Evolutionary conservation across 2,888 invertebrate species (phyloP).

Genomic region (Drepanosiphum platanoidis): DNA sequence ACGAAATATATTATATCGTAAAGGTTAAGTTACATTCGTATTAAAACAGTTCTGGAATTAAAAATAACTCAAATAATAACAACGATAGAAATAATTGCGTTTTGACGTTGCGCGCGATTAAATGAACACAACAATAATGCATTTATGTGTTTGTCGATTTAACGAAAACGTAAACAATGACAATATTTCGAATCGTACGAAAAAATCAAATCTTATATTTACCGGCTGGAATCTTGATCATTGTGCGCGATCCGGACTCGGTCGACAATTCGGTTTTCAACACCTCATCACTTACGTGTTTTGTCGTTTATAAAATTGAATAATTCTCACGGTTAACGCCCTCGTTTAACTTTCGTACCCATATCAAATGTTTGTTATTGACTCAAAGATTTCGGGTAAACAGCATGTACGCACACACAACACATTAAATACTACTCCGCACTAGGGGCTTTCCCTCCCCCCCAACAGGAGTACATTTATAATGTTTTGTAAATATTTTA

Average conservation of each 20-base stretch:
- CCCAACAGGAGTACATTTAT: neutral
- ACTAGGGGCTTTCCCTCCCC: neutral
- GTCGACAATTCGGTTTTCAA: neutral
- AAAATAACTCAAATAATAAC: no score
- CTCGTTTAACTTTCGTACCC: neutral
- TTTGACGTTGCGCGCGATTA: no score
- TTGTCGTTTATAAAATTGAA: neutral
- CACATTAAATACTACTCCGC: neutral
- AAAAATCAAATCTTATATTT: neutral
- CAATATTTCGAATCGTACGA: no score
- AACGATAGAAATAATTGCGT: no score
- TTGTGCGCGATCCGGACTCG: neutral
- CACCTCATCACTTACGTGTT: neutral
- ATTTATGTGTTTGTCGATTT: no score
- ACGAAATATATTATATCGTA: no score
- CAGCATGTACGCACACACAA: neutral
- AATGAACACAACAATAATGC: no score
- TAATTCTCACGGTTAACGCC: neutral
- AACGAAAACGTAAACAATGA: no score
- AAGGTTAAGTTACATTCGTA: no score
- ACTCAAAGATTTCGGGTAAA: constrained; percentile 16
- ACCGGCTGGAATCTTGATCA: neutral
- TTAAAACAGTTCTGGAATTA: no score
- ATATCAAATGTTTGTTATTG: neutral
- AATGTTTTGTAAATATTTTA: constrained; percentile 30